Evolutionary conservation across 2,113 vertebrate genomes (phyloP).

Genomic region (Elephantulus edwardii): DNA sequence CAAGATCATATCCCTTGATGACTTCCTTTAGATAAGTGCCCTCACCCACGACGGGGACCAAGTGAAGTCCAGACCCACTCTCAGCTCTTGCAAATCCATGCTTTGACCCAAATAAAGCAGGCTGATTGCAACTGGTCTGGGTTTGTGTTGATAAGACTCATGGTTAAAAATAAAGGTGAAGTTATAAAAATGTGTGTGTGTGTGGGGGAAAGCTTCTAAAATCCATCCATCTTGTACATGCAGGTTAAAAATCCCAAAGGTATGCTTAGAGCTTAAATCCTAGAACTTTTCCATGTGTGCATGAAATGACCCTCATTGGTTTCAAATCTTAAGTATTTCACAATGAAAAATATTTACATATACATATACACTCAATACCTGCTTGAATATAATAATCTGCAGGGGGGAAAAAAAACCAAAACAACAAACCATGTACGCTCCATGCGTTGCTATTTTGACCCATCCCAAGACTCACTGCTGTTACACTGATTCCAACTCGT

Average conservation of each 20-base stretch:
- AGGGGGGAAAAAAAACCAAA: no score
- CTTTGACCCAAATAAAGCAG: background rate
- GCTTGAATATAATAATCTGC: no score
- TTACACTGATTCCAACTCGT: no score
- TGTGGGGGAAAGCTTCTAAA: background rate
- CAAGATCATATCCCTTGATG: background rate
- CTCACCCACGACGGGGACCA: background rate
- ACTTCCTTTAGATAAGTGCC: background rate
- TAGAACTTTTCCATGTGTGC: background rate
- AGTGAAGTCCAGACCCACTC: background rate
- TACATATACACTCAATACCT: no score
- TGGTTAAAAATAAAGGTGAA: conserved; percentile 10
- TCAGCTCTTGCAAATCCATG: background rate
- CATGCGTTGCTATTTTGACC: no score
- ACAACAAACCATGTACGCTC: no score
- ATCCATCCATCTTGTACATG: background rate
- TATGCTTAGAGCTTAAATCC: background rate
- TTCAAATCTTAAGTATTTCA: conserved; percentile 14
- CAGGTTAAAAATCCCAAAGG: background rate
- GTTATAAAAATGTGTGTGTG: background rate
- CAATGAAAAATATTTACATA: background rate
- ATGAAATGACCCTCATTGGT: background rate
- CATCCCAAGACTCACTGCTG: no score
- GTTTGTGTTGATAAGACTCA: no score
- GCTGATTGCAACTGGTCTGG: background rate